Conservation (phyloP, 2,888 invertebrate genomes). For the Polymixis lichenea region DNA sequence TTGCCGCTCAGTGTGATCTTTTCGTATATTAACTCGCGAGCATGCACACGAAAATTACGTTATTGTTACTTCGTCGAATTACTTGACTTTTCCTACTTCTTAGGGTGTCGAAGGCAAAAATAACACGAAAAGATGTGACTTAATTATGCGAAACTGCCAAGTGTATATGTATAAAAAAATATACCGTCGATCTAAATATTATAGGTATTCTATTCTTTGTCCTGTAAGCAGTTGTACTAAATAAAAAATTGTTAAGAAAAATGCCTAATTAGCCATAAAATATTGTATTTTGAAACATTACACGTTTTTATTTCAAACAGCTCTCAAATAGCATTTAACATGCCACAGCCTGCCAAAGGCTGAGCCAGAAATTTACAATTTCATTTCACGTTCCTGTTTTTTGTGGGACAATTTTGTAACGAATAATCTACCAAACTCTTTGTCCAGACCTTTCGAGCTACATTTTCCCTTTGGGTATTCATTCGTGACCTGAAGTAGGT, state of each 20-base stretch:
- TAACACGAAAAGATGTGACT: too few relatives aligned
- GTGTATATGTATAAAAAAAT: neutral
- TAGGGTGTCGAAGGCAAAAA: too few relatives aligned
- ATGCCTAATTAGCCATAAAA: neutral
- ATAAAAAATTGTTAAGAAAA: neutral
- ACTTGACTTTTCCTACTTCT: neutral
- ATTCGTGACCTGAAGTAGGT: constrained; percentile 60
- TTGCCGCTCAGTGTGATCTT: neutral
- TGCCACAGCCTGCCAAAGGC: constrained; percentile 19
- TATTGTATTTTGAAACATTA: neutral
- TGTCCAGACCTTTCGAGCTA: constrained; percentile 49
- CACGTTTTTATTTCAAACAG: constrained; percentile 16
- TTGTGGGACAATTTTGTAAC: constrained; percentile 42
- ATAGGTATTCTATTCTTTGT: neutral
- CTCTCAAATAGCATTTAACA: constrained; percentile 4
- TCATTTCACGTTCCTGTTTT: constrained; percentile 46
- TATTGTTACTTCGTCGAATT: neutral
- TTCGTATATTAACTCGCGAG: too few relatives aligned
- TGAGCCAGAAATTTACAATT: constrained; percentile 31
- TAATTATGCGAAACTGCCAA: neutral
- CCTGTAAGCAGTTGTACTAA: neutral
- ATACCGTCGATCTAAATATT: neutral
- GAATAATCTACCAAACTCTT: constrained; percentile 52
- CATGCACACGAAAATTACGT: neutral
- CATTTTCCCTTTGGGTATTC: constrained; percentile 60